phyloP scores from a whole-genome alignment of 2,888 invertebrate species.

The Xanthorhoe spadicearia region DNA sequence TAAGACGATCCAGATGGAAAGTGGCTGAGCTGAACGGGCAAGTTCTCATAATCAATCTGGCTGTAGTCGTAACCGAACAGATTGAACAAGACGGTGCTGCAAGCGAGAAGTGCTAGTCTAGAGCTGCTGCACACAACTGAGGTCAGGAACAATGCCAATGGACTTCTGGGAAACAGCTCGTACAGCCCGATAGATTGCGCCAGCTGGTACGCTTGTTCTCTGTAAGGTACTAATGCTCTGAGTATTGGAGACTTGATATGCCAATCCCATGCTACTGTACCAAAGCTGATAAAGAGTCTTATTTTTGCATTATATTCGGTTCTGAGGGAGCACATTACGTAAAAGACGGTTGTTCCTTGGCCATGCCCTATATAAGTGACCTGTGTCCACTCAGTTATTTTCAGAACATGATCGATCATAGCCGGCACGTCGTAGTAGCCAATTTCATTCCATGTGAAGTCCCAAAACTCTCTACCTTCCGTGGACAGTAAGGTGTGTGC shows the following conservation, averaged over 20 bases:
- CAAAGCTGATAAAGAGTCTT: slow-evolving; percentile 1
- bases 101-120: not conserved
- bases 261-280: slow-evolving; percentile 13
- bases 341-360: slow-evolving; percentile 15
- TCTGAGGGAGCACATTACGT: slow-evolving; percentile 8
- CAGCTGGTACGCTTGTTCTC: slow-evolving; percentile 7
- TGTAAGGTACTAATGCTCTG: slow-evolving; percentile 2
- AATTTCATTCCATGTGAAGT: slow-evolving; percentile 22
- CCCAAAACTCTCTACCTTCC: slow-evolving; percentile 6
- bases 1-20: slow-evolving; percentile 70
- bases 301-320: slow-evolving; percentile 18
- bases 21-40: slow-evolving; percentile 44
- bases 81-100: slow-evolving; percentile 11
- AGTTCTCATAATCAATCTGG: slow-evolving; percentile 30
- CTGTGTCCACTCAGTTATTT: not conserved
- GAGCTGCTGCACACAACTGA: slow-evolving; percentile 19
- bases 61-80: slow-evolving; percentile 13
- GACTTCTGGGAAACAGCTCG: slow-evolving; percentile 7
- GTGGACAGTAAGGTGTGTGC: not conserved
- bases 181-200: slow-evolving; percentile 6
- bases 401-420: slow-evolving; percentile 7
- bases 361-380: slow-evolving; percentile 8
- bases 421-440: slow-evolving; percentile 12
- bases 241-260: slow-evolving; percentile 8
- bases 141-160: slow-evolving; percentile 3